Percentiles rank a stretch among this genome's conserved stretches.
Conservation (phyloP, 2,888 invertebrate genomes). For the Dicranocentrus wangi region DNA sequence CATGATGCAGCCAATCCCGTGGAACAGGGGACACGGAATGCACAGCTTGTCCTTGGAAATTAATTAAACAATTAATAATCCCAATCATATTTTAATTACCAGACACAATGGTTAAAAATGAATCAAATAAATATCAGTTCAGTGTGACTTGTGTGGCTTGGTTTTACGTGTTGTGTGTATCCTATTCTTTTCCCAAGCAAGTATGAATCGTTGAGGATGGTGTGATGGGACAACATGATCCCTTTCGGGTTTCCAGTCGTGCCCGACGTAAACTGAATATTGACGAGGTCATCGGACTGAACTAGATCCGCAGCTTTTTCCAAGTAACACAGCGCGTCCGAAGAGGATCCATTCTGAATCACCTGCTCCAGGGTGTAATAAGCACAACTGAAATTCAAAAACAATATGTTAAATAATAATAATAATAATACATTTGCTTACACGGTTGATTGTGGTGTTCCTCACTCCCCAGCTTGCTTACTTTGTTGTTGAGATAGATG, state of each 20-base stretch:
- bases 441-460: too few species aligned
- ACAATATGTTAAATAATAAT: neutral
- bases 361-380: slow-evolving; percentile 76
- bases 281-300: slow-evolving; percentile 82
- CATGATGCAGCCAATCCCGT: slow-evolving; percentile 84
- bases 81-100: too few species aligned
- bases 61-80: too few species aligned
- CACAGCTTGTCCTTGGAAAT: slow-evolving; percentile 72
- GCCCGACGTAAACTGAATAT: slow-evolving; percentile 87
- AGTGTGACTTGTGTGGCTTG: too few species aligned
- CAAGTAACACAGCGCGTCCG: slow-evolving; percentile 74
- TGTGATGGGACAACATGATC: slow-evolving; percentile 76
- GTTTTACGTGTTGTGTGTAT: slow-evolving; percentile 64
- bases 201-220: slow-evolving; percentile 77
- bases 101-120: too few species aligned
- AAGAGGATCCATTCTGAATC: slow-evolving; percentile 75
- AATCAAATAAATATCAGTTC: too few species aligned
- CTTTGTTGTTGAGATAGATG: too few species aligned
- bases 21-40: slow-evolving; percentile 83
- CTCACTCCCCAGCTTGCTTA: too few species aligned
- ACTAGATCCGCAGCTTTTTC: slow-evolving; percentile 77
- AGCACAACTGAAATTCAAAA: slow-evolving; percentile 76
- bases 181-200: slow-evolving; percentile 74
- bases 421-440: too few species aligned
- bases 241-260: slow-evolving; percentile 77